Evolutionary conservation across 1,140 invertebrate genomes (phyloP).

Genomic region (Kradibia gibbosae): DNA sequence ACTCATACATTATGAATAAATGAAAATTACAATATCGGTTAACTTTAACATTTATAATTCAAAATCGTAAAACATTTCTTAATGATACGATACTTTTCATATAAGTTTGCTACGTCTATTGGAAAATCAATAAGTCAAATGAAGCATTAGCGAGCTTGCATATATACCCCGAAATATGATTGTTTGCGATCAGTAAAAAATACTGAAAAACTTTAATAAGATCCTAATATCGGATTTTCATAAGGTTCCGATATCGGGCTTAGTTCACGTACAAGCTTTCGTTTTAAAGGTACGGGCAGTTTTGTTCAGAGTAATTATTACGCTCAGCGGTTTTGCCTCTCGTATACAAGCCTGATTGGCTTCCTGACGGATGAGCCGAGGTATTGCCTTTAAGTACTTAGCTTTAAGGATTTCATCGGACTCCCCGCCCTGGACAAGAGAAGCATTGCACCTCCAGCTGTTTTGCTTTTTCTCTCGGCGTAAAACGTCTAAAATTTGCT

Average conservation of each 20-base stretch:
- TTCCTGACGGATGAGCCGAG: constrained; percentile 1
- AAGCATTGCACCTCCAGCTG: background rate
- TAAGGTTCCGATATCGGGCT: too few relatives aligned
- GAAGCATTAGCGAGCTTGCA: too few relatives aligned
- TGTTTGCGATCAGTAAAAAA: too few relatives aligned
- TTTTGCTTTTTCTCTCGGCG: background rate
- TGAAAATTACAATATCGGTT: background rate
- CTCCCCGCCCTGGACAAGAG: background rate
- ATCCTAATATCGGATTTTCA: too few relatives aligned
- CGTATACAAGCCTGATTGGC: constrained; percentile 19
- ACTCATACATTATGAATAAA: background rate
- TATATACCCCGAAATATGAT: too few relatives aligned
- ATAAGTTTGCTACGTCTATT: background rate
- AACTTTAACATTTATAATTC: background rate
- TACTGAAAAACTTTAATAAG: background rate
- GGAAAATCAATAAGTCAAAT: background rate
- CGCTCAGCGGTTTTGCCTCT: background rate
- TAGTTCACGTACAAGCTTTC: background rate
- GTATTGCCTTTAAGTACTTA: constrained; percentile 24
- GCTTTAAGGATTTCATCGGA: constrained; percentile 25
- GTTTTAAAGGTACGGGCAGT: background rate
- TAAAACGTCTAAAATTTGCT: background rate
- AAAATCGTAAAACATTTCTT: background rate
- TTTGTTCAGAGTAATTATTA: constrained; percentile 25
- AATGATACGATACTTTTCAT: background rate